Percentiles rank a stretch among this genome's conserved stretches.
These are phyloP conservation scores for Helostoma temminkii DNA, from an alignment of 2,797 vertebrate species.

Conservation along the genomic window DNA sequence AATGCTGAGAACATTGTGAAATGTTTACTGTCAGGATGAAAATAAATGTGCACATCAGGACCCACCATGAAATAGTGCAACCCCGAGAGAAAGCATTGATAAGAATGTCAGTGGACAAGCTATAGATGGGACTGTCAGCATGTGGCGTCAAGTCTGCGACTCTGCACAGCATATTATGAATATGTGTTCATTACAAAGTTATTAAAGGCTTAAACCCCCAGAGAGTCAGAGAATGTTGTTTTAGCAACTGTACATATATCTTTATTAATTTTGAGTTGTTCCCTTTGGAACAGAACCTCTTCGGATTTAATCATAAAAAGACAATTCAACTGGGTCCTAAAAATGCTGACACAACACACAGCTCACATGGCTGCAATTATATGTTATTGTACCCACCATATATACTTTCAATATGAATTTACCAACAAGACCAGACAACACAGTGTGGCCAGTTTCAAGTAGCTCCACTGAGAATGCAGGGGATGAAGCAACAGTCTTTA, in stretches of 20 bases:
- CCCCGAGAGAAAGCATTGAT: constrained; percentile 24
- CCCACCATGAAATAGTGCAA: constrained; percentile 18
- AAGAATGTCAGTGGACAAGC: constrained; percentile 31
- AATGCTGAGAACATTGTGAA: constrained; percentile 56
- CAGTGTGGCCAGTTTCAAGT: constrained; percentile 15
- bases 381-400: neutral
- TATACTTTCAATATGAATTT: constrained; percentile 33
- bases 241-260: constrained; percentile 23
- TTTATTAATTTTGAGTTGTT: constrained; percentile 32
- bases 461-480: neutral
- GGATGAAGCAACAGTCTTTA: constrained; percentile 2
- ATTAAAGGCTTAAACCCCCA: constrained; percentile 17
- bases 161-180: constrained; percentile 20
- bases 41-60: constrained; percentile 43
- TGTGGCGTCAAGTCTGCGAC: constrained; percentile 14
- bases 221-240: constrained; percentile 7
- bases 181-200: constrained; percentile 8
- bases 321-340: neutral
- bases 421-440: constrained; percentile 4
- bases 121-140: constrained; percentile 26
- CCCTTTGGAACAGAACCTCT: constrained; percentile 2
- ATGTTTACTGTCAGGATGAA: constrained; percentile 61
- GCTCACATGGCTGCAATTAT: constrained; percentile 14
- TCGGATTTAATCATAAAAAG: constrained; percentile 23
- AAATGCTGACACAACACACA: constrained; percentile 8